These are phyloP conservation scores for Cettia cetti DNA, from an alignment of 2,113 vertebrate genomes.

Conservation along the genomic window DNA sequence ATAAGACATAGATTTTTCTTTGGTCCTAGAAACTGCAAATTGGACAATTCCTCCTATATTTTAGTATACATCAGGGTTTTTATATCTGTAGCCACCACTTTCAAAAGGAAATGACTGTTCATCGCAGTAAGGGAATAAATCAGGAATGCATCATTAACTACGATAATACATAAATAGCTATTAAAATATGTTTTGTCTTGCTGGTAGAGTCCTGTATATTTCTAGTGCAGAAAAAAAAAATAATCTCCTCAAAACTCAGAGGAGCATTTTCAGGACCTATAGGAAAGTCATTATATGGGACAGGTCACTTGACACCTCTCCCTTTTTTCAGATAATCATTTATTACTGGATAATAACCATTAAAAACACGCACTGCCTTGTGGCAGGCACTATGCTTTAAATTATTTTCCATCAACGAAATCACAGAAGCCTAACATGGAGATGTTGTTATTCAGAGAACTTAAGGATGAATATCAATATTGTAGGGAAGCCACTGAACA, in stretches of 20 bases:
- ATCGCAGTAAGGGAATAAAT: not conserved
- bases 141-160: not conserved
- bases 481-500: not conserved
- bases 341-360: not conserved
- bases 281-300: not conserved
- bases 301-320: not conserved
- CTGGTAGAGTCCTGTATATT: not conserved
- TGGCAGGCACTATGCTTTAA: not conserved
- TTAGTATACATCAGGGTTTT: not conserved
- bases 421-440: not conserved
- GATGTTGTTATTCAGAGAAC: not conserved
- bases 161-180: not conserved
- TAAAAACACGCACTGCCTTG: not conserved
- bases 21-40: not conserved
- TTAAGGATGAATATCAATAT: not conserved
- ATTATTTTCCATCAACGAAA: constrained; percentile 19
- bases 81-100: not conserved
- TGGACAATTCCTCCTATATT: not conserved
- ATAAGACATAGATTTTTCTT: not conserved
- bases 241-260: not conserved
- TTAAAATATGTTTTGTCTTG: not conserved
- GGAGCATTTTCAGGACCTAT: constrained; percentile 12
- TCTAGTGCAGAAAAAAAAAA: not conserved
- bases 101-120: not conserved
- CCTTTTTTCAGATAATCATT: not conserved